Base-by-base conservation (phyloP, 2,888 invertebrate species). In the Drosophila meridionalis region DNA sequence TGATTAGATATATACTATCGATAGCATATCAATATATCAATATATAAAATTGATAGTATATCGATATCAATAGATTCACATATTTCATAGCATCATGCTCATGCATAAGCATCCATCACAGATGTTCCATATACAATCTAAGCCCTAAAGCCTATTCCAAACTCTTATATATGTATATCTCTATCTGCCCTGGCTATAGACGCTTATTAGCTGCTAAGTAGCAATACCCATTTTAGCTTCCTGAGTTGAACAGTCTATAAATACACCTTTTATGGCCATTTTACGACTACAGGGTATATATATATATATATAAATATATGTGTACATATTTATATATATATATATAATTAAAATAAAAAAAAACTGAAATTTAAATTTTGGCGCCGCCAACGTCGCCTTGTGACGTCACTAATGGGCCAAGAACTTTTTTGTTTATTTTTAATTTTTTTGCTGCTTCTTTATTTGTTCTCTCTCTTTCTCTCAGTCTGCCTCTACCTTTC, bases 371-470 rank as follows among this genome's bases (percentile, higher is more conserved):
- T 60, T 64, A n/a, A 55, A 65, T 78, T 65, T 71, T 75, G 61
- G 64, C 70, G 78, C 56, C 69, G 48, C 42, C 57, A 65, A 65
- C 43, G 52, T 67, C 38, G 64, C 40, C 28, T 59, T 34, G 67
- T 82, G 80, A 80, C 80, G 86, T 76, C 83, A 86, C 73, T 50
- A 60, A 64, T 69, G 57, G 63, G 58, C 50, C 50, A 59, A 70
- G 52, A 53, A 40, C 40, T 40, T 50, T 50, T 50, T 45, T 61
- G 50, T 36, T 55, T 71, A 45, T 60, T 73, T 55, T 63, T 45
- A 14, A 55, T 55, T 34, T 52, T 20, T 20, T 36, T 30, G 28
- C 34, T 11, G 9, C 12, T 20, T 34, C 50, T 67, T 58, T 69
- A 62, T 73, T 55, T 67, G 52, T 12, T 30, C 7, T 8, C 28